A percentile compares a stretch with the other conserved stretches of the same genome.
phyloP scores from a whole-genome alignment of 2,113 vertebrate genomes.

The Syngnathoides biaculeatus region DNA sequence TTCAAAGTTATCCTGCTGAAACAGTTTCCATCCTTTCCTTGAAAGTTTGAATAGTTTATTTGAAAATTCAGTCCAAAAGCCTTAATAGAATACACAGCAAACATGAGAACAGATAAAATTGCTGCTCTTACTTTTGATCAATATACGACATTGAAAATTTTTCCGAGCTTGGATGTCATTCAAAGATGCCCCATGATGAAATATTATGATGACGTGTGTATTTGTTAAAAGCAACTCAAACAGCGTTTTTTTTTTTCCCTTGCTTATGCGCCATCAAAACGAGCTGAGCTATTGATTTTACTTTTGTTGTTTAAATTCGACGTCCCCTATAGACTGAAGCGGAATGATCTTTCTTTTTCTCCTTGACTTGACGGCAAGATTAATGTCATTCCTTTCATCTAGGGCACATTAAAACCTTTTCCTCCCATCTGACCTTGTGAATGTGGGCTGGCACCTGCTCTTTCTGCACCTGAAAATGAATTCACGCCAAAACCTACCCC shows the following conservation, averaged over 20 bases:
- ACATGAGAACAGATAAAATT: no score
- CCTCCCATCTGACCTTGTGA: neutral
- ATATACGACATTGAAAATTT: no score
- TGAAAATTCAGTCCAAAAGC: no score
- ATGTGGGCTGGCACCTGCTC: neutral
- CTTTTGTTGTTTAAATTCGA: slow-evolving; percentile 13
- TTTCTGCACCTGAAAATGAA: neutral
- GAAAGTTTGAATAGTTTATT: no score
- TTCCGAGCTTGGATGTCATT: no score
- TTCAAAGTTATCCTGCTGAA: no score
- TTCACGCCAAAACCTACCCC: neutral
- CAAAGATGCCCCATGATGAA: no score
- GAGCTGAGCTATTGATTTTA: slow-evolving; percentile 2
- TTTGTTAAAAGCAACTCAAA: neutral
- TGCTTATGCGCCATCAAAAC: neutral
- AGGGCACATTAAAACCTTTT: slow-evolving; percentile 3
- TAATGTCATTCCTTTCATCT: slow-evolving; percentile 42
- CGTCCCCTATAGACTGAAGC: slow-evolving; percentile 18
- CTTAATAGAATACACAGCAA: no score
- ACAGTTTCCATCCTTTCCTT: no score
- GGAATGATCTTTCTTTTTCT: slow-evolving; percentile 20
- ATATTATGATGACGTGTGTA: no score
- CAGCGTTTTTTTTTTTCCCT: neutral
- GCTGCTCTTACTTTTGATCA: no score
- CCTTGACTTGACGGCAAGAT: slow-evolving; percentile 35